Conservation (phyloP, 2,113 vertebrate genomes). For the Gadus chalcogrammus region DNA sequence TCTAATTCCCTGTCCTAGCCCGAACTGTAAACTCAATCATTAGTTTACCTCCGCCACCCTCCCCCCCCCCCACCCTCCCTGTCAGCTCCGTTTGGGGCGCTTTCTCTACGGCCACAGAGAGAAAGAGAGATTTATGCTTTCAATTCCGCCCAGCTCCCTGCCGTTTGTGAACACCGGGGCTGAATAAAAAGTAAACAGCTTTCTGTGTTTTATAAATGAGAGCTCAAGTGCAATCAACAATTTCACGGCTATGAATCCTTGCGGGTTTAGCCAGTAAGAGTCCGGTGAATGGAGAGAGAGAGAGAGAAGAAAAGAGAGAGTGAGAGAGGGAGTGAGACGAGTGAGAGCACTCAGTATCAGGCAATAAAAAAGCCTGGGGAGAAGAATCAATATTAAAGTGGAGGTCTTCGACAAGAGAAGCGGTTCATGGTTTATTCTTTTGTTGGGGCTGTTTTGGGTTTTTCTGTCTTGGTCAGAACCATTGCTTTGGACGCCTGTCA, state of each 20-base stretch:
- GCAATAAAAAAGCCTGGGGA: constrained; percentile 49
- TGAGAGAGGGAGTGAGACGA: constrained; percentile 19
- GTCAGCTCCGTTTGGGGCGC: not conserved
- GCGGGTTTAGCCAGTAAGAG: constrained; percentile 5
- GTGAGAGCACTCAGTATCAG: constrained; percentile 24
- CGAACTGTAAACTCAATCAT: not conserved
- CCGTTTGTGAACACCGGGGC: constrained; percentile 37
- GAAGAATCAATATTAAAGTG: constrained; percentile 51
- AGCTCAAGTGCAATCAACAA: constrained; percentile 52
- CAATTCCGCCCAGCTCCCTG: constrained; percentile 31
- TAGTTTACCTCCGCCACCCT: not conserved
- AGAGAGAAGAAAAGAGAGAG: constrained; percentile 7
- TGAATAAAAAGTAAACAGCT: constrained; percentile 57
- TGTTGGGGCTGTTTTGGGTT: constrained; percentile 10
- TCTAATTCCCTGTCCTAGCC: not conserved
- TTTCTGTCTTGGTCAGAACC: constrained; percentile 30
- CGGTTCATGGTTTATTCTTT: constrained; percentile 28
- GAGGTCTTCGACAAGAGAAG: constrained; percentile 32
- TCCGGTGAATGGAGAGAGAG: constrained; percentile 3
- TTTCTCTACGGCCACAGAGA: not conserved
- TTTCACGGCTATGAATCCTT: constrained; percentile 23
- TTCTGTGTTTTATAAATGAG: constrained; percentile 51
- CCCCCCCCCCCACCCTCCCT: not conserved
- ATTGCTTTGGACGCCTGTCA: constrained; percentile 1
- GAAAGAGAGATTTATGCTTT: constrained; percentile 50